Base-by-base conservation (phyloP, 2,797 vertebrate species). In the Cichlasoma orientale region DNA sequence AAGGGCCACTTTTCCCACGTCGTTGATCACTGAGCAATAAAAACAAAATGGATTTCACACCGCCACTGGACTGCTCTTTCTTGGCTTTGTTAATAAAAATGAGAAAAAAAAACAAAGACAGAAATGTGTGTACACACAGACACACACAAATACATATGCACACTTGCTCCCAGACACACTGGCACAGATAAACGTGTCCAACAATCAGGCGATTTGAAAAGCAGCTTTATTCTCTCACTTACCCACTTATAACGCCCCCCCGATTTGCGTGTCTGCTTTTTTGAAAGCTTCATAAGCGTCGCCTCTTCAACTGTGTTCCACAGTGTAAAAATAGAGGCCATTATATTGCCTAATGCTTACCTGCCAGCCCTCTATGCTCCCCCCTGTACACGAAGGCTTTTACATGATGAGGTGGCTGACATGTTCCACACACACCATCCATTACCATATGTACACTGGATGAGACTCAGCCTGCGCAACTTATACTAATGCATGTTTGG, bases 381-480 rank as follows among this genome's bases (percentile, higher is more conserved):
- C 91, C 92, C 13, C 93, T 94, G 90, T 91, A 92, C 87, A 88
- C 71, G 66, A 78, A 94, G 89, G 94, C 93, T 95, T 95, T 95
- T 95, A 95, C 94, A 95, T 95, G 93, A 95, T 95, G 94, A 95
- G 93, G 94, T 93, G 94, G 88, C 90, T 94, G 94, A 94, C 94
- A 94, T 94, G 93, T 93, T 94, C 88, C 89, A 90, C 93, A 94
- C 91, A 94, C 91, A 92, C 89, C 89, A 94, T 94, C 93, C 94
- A 95, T 95, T 95, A 96, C 93, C 93, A 95, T 95, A 94, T 94
- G 93, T 93, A 93, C 93, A 92, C 90, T 91, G 92, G 93, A 92
- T 91, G 90, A 91, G 91, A 86, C 91, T 91, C 91, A 82, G 89
- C 89, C 90, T 89, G 89, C 84, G 82, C 92, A 93, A 93, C 93